Base-by-base conservation (phyloP, 2,888 invertebrate species). In the Sphaerophoria taeniata region DNA sequence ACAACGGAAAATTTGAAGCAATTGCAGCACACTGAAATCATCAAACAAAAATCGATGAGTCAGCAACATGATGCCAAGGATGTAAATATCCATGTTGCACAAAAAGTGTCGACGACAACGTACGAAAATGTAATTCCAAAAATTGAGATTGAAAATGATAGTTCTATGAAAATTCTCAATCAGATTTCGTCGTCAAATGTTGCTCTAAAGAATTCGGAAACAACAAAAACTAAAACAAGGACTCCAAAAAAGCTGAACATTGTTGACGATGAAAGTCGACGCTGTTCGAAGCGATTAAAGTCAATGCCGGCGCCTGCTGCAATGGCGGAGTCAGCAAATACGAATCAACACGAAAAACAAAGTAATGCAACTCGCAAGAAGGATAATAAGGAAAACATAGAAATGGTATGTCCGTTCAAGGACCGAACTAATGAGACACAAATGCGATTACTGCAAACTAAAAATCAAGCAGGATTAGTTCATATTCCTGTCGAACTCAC, bases 281-380 rank as follows among this genome's bases (percentile, higher is more conserved):
- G 84, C 72, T 76, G 36, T 55, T 80, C 79, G 2, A 72, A 67
- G 49, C 84, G 80, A 53, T 55, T 75, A 3, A 51, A 67, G 45
- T 67, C 84, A 33, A 51, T n/a, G 14, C 67, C 14, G 65, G 14
- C 5, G 31, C 11, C 39, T n/a, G 12, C 14, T 14, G 14, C 43
- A 24, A 24, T 24, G 24, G 24, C 24, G 2, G 24, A 24, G 24
- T 24, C 24, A 24, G 24, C 24, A 24, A 24, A 24, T 24, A 2
- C 24, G 2, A 24, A 24, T 24, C 24, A 24, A 24, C 24, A 24
- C 24, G 14, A 12, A 43, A 36, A 65, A 69, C 43, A 39, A 53
- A 12, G 9, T 24, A 24, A 24, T 16, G 4, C 61, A 36, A 31
- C 6, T n/a, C 24, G 31, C 12, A 43, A 43, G 43, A 63, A 70